A percentile compares a stretch with the other conserved stretches of the same genome.
phyloP scores from a whole-genome alignment of 2,113 vertebrate species.

The Malurus melanocephalus region DNA sequence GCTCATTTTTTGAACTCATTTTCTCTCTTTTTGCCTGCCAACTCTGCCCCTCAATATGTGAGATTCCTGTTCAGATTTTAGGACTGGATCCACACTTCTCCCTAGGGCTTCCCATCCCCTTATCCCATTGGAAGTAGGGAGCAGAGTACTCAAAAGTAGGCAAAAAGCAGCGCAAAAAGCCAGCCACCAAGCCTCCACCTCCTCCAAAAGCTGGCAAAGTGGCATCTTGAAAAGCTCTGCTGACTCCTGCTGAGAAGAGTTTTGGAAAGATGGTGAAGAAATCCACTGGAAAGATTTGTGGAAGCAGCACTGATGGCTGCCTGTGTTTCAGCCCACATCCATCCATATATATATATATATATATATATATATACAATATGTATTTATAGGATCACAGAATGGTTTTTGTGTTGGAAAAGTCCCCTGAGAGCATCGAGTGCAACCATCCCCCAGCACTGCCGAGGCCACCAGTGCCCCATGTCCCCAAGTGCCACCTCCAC shows the following conservation, averaged over 20 bases:
- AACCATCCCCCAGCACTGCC: neutral
- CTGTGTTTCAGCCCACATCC: neutral
- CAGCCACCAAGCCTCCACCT: neutral
- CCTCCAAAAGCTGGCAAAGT: neutral
- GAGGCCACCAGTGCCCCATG: neutral
- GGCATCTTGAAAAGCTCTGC: neutral
- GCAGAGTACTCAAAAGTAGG: neutral
- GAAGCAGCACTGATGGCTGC: neutral
- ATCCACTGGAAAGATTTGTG: neutral
- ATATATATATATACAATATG: no score
- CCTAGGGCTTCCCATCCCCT: neutral
- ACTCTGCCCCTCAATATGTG: neutral
- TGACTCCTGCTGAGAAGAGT: neutral
- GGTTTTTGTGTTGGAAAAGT: neutral
- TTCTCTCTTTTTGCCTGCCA: neutral
- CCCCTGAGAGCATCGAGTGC: neutral
- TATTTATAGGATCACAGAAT: neutral
- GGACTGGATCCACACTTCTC: neutral
- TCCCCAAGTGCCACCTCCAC: neutral
- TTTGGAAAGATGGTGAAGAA: neutral
- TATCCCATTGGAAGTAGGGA: neutral
- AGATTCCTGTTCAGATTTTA: neutral
- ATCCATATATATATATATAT: accelerated
- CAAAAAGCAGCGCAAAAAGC: neutral
- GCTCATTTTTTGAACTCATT: neutral